phyloP scores from a whole-genome alignment of 2,797 vertebrate species.

The Megaceryle alcyon region DNA sequence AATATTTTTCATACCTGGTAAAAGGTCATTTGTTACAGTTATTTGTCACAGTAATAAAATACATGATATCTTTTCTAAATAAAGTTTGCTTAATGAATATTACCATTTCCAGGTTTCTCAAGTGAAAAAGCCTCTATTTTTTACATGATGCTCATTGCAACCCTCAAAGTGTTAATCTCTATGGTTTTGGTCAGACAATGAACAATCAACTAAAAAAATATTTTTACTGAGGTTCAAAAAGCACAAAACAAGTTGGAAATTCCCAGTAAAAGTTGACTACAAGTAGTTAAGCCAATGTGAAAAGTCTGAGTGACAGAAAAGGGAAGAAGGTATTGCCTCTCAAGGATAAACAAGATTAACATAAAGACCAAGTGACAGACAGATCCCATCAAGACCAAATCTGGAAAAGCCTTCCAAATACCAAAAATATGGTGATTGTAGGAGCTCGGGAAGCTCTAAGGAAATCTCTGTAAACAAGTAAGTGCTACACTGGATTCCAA shows the following conservation, averaged over 20 bases:
- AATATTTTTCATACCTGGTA: neutral
- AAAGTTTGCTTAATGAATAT: neutral
- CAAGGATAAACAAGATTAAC: conserved; percentile 19
- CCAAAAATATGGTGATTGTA: neutral
- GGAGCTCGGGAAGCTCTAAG: neutral
- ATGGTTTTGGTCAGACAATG: neutral
- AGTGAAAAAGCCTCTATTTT: neutral
- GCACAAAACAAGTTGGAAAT: neutral
- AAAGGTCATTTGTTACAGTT: neutral
- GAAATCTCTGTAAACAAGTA: conserved; percentile 3
- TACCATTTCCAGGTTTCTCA: neutral
- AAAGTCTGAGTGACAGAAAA: neutral
- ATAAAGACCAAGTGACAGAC: conserved; percentile 21
- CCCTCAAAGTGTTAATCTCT: neutral
- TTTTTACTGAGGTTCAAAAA: neutral
- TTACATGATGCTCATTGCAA: neutral
- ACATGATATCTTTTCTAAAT: accelerated
- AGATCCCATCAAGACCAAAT: conserved; percentile 25
- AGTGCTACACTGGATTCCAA: neutral
- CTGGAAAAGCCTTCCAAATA: conserved; percentile 13
- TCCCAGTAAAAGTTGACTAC: neutral
- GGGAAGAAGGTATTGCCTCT: neutral
- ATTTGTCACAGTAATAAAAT: neutral
- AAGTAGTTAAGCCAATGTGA: neutral
- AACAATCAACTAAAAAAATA: neutral